A percentile compares a stretch with the other conserved stretches of the same genome.
Evolutionary conservation across 2,888 invertebrate genomes (phyloP).

Genomic region (Odontocolon sp.): DNA sequence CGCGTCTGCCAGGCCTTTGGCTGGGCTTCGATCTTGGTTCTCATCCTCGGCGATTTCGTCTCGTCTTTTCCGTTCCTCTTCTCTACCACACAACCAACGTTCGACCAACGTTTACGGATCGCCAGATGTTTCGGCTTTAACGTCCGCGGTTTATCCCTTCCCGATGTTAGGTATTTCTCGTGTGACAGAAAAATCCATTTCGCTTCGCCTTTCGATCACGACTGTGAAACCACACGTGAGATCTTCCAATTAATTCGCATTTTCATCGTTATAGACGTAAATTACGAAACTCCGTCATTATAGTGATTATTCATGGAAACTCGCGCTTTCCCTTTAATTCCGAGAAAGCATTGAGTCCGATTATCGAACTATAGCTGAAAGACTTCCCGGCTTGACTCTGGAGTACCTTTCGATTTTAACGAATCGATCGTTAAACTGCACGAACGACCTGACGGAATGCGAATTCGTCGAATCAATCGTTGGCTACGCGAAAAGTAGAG

Average conservation of each 20-base stretch:
- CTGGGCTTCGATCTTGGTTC: slow-evolving; percentile 57
- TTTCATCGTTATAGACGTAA: too few relatives aligned
- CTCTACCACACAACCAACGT: slow-evolving; percentile 47
- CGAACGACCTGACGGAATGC: slow-evolving; percentile 9
- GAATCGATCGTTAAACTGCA: slow-evolving; percentile 47
- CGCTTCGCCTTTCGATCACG: background rate
- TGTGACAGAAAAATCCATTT: slow-evolving; percentile 74
- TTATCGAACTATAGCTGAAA: too few relatives aligned
- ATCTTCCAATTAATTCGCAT: too few relatives aligned
- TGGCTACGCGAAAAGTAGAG: background rate
- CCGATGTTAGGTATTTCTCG: slow-evolving; percentile 46
- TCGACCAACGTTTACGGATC: slow-evolving; percentile 75
- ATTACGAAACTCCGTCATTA: too few relatives aligned
- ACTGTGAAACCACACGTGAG: background rate
- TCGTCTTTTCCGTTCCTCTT: slow-evolving; percentile 60
- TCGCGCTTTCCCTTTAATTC: too few relatives aligned
- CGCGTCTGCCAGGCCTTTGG: slow-evolving; percentile 66
- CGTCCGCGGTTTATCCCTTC: slow-evolving; percentile 7
- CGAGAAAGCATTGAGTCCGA: too few relatives aligned
- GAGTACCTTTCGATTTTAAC: slow-evolving; percentile 37
- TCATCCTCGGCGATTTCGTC: slow-evolving; percentile 55
- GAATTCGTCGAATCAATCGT: slow-evolving; percentile 30
- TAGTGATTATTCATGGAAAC: too few relatives aligned
- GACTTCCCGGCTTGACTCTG: slow-evolving; percentile 10
- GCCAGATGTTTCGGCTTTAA: slow-evolving; percentile 77